Evolutionary conservation across 2,888 invertebrate genomes (phyloP).

Genomic region (Synanthedon andrenaeformis): DNA sequence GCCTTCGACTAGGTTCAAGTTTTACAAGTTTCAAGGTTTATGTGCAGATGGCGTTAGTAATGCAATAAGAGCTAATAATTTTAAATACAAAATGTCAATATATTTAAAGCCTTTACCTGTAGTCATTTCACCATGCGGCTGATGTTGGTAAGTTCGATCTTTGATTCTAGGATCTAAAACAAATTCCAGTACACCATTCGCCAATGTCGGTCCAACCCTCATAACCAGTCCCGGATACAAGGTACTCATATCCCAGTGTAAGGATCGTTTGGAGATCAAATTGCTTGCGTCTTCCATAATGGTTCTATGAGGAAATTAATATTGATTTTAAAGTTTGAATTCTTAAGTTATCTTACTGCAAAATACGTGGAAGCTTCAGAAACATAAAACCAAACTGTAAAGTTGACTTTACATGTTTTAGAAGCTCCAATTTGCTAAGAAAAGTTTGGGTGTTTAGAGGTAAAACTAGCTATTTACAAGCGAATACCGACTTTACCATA

Average conservation of each 20-base stretch:
- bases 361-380: neutral
- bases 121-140: conserved; percentile 68
- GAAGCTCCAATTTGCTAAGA: too few species aligned
- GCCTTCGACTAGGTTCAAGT: conserved; percentile 10
- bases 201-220: conserved; percentile 79
- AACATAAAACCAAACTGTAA: neutral
- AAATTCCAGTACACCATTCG: conserved; percentile 81
- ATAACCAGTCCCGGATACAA: conserved; percentile 82
- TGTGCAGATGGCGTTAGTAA: conserved; percentile 32
- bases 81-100: neutral
- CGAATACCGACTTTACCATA: too few species aligned
- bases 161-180: conserved; percentile 74
- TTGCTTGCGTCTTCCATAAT: conserved; percentile 77
- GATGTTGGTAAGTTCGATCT: conserved; percentile 60
- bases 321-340: neutral
- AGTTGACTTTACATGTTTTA: too few species aligned
- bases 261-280: conserved; percentile 76
- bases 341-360: neutral
- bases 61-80: neutral
- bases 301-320: conserved; percentile 43
- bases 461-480: too few species aligned
- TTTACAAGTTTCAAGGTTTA: conserved; percentile 15
- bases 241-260: conserved; percentile 80
- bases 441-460: too few species aligned
- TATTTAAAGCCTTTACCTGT: conserved; percentile 60